phyloP scores from a whole-genome alignment of 2,113 vertebrate species.

The Atractosteus spatula region DNA sequence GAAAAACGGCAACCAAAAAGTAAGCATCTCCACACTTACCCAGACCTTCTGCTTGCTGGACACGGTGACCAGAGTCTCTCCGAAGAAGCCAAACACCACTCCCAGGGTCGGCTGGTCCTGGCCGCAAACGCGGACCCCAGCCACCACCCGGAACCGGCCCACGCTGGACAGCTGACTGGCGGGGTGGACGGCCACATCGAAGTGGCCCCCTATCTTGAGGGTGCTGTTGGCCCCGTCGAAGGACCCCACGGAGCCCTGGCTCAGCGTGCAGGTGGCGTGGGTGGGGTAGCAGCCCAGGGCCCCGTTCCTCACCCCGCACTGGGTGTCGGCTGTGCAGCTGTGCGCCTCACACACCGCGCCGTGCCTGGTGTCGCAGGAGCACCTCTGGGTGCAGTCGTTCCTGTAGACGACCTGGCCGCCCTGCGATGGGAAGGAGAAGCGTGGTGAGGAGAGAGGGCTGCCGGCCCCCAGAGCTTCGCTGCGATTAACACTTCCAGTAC shows the following conservation, averaged over 20 bases:
- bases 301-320: conserved; percentile 18
- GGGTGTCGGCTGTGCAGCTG: conserved; percentile 11
- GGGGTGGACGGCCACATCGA: neutral
- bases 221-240: neutral
- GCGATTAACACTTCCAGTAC: no score
- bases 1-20: neutral
- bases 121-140: neutral
- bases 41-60: neutral
- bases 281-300: conserved; percentile 10
- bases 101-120: neutral
- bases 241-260: neutral
- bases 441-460: no score
- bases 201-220: neutral
- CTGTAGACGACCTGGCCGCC: neutral
- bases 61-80: neutral
- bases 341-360: neutral
- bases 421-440: neutral
- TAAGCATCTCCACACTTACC: conserved; percentile 7
- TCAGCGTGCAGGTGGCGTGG: conserved; percentile 5
- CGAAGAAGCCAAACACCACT: neutral
- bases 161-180: neutral
- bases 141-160: neutral
- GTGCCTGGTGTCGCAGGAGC: neutral
- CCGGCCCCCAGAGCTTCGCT: no score
- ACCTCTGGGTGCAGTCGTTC: conserved; percentile 12